These are phyloP conservation scores for Noctuana brunneofusca DNA, from an alignment of 2,888 invertebrate species.

Conservation along the genomic window DNA sequence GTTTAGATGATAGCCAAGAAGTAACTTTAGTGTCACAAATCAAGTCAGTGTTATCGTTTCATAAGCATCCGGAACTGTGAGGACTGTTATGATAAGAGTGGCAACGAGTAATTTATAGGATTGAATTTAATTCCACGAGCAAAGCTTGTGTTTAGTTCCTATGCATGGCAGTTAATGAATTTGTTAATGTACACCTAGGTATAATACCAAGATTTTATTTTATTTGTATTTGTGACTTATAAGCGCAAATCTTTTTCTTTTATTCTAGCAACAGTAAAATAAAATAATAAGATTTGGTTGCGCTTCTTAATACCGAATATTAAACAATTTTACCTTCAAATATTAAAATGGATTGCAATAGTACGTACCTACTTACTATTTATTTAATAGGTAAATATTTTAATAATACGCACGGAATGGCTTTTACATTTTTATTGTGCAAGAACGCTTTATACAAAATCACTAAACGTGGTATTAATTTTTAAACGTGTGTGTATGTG, in stretches of 20 bases:
- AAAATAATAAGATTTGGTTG: slow-evolving; percentile 13
- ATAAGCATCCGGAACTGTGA: slow-evolving; percentile 50
- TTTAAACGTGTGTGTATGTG: slow-evolving; percentile 14
- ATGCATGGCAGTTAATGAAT: slow-evolving; percentile 59
- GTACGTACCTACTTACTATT: no score
- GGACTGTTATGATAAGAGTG: slow-evolving; percentile 51
- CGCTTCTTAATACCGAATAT: not conserved
- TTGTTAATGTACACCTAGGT: slow-evolving; percentile 6
- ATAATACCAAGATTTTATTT: slow-evolving; percentile 18
- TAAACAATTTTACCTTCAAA: not conserved
- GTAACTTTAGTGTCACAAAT: slow-evolving; percentile 46
- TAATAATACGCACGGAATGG: not conserved
- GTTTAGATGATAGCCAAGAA: slow-evolving; percentile 53
- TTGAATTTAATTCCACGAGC: slow-evolving; percentile 65
- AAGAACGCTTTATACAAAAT: slow-evolving; percentile 7
- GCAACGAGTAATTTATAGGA: slow-evolving; percentile 56
- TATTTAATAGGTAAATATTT: not conserved
- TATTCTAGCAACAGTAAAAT: not conserved
- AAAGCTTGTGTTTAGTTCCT: slow-evolving; percentile 81
- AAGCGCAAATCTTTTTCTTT: not conserved
- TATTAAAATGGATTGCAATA: not conserved
- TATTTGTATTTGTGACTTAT: slow-evolving; percentile 1
- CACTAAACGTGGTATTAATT: slow-evolving; percentile 9
- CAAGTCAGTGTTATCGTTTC: slow-evolving; percentile 48
- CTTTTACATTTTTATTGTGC: not conserved